Evolutionary conservation across 2,888 invertebrate genomes (phyloP).

Genomic region (Drosophila pseudotakahashii): DNA sequence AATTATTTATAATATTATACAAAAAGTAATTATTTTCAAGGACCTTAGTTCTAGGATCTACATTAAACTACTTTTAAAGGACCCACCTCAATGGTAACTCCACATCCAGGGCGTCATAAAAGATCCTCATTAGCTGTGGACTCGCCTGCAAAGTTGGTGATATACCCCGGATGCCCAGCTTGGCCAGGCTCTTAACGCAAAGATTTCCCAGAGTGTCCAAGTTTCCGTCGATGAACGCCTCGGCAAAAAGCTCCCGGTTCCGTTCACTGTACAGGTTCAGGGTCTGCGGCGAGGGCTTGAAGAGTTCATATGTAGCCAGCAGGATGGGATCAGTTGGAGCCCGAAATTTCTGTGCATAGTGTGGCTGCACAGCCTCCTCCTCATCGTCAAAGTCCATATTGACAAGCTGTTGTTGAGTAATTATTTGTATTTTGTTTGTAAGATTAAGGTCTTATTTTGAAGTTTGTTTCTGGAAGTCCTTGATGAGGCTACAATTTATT

Average conservation of each 20-base stretch:
- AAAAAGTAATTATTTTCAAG: no score
- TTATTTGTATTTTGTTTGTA: neutral
- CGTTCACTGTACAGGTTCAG: constrained; percentile 62
- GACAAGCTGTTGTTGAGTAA: neutral
- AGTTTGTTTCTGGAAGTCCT: constrained; percentile 1
- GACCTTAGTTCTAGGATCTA: no score
- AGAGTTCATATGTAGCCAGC: constrained; percentile 54
- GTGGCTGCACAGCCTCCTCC: constrained; percentile 49
- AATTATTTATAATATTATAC: no score
- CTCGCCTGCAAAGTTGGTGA: constrained; percentile 31
- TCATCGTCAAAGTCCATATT: constrained; percentile 52
- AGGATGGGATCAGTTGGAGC: constrained; percentile 68
- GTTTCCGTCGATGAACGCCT: constrained; percentile 67
- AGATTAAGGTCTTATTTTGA: neutral
- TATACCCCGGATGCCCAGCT: constrained; percentile 48
- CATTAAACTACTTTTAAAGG: no score
- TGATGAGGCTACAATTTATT: neutral
- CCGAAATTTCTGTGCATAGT: constrained; percentile 51
- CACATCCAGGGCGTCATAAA: constrained; percentile 70
- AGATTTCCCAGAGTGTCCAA: constrained; percentile 67
- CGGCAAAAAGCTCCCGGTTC: constrained; percentile 66
- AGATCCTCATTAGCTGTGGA: constrained; percentile 59
- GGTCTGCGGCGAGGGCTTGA: constrained; percentile 59
- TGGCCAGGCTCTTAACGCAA: constrained; percentile 67
- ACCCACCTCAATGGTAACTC: constrained; percentile 64